These are phyloP conservation scores for Drosophila rubida DNA, from an alignment of 2,888 invertebrate species.

Conservation along the genomic window DNA sequence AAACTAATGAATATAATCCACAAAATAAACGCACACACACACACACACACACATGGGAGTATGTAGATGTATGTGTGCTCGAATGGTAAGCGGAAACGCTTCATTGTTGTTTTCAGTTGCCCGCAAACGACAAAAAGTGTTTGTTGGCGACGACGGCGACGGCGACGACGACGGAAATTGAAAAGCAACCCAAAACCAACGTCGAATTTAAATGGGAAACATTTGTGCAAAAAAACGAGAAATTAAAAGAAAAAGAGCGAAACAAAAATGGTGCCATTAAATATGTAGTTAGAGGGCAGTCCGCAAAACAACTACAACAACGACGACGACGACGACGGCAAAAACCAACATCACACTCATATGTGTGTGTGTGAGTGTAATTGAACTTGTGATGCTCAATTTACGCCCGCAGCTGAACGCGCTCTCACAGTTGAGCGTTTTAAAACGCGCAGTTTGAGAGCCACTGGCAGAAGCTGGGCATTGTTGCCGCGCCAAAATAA, in stretches of 20 bases:
- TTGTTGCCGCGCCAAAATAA: constrained; percentile 47
- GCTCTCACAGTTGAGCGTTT: constrained; percentile 44
- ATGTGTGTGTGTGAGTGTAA: constrained; percentile 31
- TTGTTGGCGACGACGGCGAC: neutral
- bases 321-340: no score
- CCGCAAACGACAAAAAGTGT: constrained; percentile 32
- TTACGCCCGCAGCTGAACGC: constrained; percentile 54
- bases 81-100: constrained; percentile 63
- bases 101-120: constrained; percentile 66
- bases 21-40: constrained; percentile 34
- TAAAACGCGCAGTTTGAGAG: constrained; percentile 56
- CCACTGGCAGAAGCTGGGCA: constrained; percentile 29
- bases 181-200: constrained; percentile 78
- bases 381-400: constrained; percentile 73
- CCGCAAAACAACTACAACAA: constrained; percentile 23
- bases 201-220: constrained; percentile 67
- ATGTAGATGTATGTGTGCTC: neutral
- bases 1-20: constrained; percentile 72
- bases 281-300: constrained; percentile 68
- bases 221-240: constrained; percentile 51
- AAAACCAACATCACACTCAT: constrained; percentile 22
- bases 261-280: constrained; percentile 68
- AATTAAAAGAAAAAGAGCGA: constrained; percentile 35
- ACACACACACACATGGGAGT: constrained; percentile 8
- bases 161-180: constrained; percentile 70